Percentiles rank a stretch among this genome's conserved stretches.
These are phyloP conservation scores for Liasis olivaceus DNA, from an alignment of 2,797 vertebrate genomes.

Conservation along the genomic window DNA sequence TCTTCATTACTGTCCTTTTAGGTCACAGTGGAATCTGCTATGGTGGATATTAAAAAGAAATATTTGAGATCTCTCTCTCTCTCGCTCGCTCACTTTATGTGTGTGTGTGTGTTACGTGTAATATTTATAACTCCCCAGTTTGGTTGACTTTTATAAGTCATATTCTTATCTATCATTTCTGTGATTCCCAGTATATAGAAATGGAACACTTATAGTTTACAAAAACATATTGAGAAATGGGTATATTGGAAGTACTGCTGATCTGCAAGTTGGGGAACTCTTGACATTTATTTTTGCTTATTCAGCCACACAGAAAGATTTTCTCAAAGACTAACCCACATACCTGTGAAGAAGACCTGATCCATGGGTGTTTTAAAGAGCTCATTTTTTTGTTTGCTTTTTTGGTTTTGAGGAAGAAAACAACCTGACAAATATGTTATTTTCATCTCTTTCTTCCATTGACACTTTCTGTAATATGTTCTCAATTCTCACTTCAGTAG, in stretches of 20 bases:
- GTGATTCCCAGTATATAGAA: not conserved
- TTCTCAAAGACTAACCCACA: not conserved
- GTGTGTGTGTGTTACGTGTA: too few relatives aligned
- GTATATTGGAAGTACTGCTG: not conserved
- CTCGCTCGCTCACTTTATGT: too few relatives aligned
- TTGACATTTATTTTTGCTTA: not conserved
- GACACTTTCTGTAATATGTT: not conserved
- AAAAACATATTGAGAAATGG: not conserved
- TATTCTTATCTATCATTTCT: not conserved
- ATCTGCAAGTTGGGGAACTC: not conserved
- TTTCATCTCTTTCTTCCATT: not conserved
- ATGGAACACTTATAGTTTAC: not conserved
- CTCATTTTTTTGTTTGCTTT: not conserved
- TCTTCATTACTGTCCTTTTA: too few relatives aligned
- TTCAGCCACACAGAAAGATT: not conserved
- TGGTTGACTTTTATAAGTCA: too few relatives aligned
- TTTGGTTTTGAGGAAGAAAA: fast-evolving
- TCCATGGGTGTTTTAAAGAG: not conserved
- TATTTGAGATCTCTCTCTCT: too few relatives aligned
- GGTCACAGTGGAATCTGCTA: too few relatives aligned
- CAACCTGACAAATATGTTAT: fast-evolving
- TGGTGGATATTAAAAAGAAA: too few relatives aligned
- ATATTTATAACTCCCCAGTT: too few relatives aligned
- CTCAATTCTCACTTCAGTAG: not conserved
- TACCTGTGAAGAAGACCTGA: not conserved